These are phyloP conservation scores for Malacosoma neustria DNA, from an alignment of 2,888 invertebrate species.

Conservation along the genomic window DNA sequence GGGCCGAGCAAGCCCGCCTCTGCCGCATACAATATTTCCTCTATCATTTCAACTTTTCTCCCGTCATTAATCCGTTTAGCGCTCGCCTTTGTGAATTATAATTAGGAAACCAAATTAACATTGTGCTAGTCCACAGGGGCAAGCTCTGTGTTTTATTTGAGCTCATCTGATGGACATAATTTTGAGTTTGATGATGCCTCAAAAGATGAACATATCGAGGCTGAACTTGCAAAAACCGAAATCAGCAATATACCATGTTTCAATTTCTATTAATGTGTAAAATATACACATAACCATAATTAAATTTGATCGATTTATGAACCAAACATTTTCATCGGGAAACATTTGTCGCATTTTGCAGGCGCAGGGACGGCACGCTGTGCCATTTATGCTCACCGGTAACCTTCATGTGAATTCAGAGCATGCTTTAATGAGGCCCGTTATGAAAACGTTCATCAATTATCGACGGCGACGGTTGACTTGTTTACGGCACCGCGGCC, in stretches of 20 bases:
- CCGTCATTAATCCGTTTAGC: constrained; percentile 24
- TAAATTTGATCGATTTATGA: too few species aligned
- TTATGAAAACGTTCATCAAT: constrained; percentile 69
- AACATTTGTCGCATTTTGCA: constrained; percentile 16
- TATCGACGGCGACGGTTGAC: constrained; percentile 61
- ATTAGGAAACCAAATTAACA: constrained; percentile 14
- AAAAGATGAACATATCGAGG: too few species aligned
- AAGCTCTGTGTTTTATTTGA: too few species aligned
- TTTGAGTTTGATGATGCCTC: too few species aligned
- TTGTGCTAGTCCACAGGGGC: too few species aligned
- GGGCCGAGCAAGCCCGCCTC: constrained; percentile 31
- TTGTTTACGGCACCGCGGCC: constrained; percentile 66
- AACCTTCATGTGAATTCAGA: constrained; percentile 63
- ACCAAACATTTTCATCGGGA: not conserved
- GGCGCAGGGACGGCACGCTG: constrained; percentile 3
- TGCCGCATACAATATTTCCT: constrained; percentile 26
- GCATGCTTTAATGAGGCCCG: constrained; percentile 66
- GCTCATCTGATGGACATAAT: too few species aligned
- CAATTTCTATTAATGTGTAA: too few species aligned
- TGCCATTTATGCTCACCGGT: constrained; percentile 26
- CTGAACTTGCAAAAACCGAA: too few species aligned
- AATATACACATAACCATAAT: too few species aligned
- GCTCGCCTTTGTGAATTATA: constrained; percentile 20
- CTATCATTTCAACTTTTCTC: constrained; percentile 18
- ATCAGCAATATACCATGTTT: too few species aligned